Evolutionary conservation across 2,888 invertebrate species (phyloP).

Genomic region (Thera britannica): DNA sequence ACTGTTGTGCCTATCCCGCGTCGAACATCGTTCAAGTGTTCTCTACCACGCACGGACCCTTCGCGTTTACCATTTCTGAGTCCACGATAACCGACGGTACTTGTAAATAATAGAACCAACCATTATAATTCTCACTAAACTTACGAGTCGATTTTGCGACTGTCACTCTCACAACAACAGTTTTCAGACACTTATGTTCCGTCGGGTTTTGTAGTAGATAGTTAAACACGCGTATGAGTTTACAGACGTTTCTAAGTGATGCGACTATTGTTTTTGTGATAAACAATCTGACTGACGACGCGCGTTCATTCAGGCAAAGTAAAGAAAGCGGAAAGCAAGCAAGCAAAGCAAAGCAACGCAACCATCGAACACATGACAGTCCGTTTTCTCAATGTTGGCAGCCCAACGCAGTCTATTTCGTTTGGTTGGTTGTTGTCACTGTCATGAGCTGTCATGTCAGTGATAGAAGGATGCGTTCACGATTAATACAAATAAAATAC

Average conservation of each 20-base stretch:
- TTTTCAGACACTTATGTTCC: constrained; percentile 42
- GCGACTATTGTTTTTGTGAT: constrained; percentile 60
- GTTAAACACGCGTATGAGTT: constrained; percentile 47
- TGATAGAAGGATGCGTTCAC: constrained; percentile 54
- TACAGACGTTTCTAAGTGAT: constrained; percentile 60
- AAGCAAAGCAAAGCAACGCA: constrained; percentile 71
- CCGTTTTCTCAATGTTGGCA: constrained; percentile 62
- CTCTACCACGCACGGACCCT: constrained; percentile 60
- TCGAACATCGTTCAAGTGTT: constrained; percentile 80
- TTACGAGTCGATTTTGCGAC: constrained; percentile 65
- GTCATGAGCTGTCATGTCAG: constrained; percentile 13
- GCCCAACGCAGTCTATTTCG: constrained; percentile 37
- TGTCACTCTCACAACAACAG: constrained; percentile 80
- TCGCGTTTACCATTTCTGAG: constrained; percentile 58
- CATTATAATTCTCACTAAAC: constrained; percentile 71
- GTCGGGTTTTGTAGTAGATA: constrained; percentile 49
- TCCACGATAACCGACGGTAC: constrained; percentile 66
- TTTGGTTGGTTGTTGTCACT: constrained; percentile 53
- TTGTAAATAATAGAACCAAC: constrained; percentile 72
- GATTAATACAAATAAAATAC: constrained; percentile 21
- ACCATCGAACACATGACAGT: constrained; percentile 68
- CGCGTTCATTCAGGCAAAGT: constrained; percentile 76
- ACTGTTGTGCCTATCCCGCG: constrained; percentile 75
- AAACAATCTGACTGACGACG: constrained; percentile 75
- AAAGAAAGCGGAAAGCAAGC: constrained; percentile 75